These are phyloP conservation scores for Tipula unca DNA, from an alignment of 2,888 invertebrate genomes.

Conservation along the genomic window DNA sequence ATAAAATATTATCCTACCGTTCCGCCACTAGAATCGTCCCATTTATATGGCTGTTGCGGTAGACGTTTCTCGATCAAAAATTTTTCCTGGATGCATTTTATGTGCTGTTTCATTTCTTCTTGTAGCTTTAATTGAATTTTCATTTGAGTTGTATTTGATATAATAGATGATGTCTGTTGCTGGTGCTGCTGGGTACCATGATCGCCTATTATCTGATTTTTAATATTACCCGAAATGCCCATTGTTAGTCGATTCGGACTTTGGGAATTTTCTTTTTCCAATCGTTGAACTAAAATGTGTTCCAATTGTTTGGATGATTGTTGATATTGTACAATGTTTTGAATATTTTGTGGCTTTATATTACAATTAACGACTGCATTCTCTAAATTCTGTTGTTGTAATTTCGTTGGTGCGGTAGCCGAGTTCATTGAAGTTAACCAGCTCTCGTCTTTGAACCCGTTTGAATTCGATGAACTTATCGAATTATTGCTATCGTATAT, in stretches of 20 bases:
- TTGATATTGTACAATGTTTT: not conserved
- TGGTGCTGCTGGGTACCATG: not conserved
- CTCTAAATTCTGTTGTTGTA: not conserved
- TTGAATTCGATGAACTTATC: not conserved
- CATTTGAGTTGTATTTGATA: not conserved
- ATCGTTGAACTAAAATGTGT: not conserved
- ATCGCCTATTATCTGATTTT: not conserved
- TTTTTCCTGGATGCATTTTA: conserved; percentile 1
- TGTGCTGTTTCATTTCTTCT: conserved; percentile 8
- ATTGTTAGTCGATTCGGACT: not conserved
- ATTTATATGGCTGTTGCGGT: not conserved
- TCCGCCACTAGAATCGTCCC: not conserved
- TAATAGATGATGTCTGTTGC: not conserved
- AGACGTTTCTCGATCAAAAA: not conserved
- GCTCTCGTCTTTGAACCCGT: not conserved
- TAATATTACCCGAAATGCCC: not conserved
- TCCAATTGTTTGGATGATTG: conserved; percentile 10
- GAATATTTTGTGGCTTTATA: conserved; percentile 9
- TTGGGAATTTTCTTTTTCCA: not conserved
- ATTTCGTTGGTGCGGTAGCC: not conserved
- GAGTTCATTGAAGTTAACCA: not conserved
- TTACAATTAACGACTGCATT: not conserved
- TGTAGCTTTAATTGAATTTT: not conserved
- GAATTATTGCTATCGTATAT: not conserved
- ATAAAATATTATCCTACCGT: not conserved